These are phyloP conservation scores for Myotis lucifugus DNA, from an alignment of 2,113 vertebrate genomes.

Conservation along the genomic window DNA sequence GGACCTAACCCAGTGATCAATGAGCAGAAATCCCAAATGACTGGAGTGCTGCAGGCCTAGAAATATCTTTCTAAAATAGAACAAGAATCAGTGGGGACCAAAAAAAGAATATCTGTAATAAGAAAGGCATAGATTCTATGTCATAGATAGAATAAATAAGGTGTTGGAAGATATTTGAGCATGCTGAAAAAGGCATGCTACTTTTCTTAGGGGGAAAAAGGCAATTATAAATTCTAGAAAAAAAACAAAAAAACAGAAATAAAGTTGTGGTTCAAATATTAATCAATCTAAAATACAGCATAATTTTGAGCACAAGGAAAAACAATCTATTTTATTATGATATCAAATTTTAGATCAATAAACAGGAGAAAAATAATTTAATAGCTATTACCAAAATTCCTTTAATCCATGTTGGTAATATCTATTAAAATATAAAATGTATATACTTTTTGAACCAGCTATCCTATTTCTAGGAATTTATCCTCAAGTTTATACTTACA, in stretches of 20 bases:
- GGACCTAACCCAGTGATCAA: neutral
- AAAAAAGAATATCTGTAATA: conserved; percentile 17
- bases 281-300: neutral
- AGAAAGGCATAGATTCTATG: neutral
- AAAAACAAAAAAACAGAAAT: neutral
- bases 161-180: conserved; percentile 5
- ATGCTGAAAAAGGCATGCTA: neutral
- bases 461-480: neutral
- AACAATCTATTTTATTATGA: neutral
- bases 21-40: neutral
- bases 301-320: neutral
- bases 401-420: neutral
- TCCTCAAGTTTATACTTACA: neutral
- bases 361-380: neutral
- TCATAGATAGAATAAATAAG: neutral
- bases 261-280: conserved; percentile 14
- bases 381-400: neutral
- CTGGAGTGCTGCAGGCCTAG: neutral
- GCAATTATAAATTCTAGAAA: conserved; percentile 15
- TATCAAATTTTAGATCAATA: neutral
- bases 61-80: conserved; percentile 43
- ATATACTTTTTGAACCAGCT: neutral
- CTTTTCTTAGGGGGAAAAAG: neutral
- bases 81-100: neutral
- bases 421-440: neutral